These are phyloP conservation scores for Orestias chungarensis DNA, from an alignment of 2,797 vertebrate genomes.

Conservation along the genomic window DNA sequence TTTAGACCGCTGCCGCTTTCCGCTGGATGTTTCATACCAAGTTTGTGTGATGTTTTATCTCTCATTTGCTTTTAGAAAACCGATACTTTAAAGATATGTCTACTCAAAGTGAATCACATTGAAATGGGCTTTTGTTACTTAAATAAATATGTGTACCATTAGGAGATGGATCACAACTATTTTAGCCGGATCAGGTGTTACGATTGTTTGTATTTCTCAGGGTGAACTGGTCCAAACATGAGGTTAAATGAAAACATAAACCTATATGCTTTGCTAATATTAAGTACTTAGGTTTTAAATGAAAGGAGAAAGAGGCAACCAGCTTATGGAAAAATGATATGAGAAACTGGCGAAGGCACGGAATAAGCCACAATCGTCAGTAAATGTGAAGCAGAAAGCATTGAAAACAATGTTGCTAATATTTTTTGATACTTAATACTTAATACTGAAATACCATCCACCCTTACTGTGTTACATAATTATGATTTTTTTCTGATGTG, in stretches of 20 bases:
- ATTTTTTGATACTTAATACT: not conserved
- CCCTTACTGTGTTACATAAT: constrained; percentile 4
- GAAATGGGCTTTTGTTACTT: not conserved
- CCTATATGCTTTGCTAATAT: not conserved
- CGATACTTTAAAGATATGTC: not conserved
- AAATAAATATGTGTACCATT: not conserved
- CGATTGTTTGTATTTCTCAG: not conserved
- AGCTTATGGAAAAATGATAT: not conserved
- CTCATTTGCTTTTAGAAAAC: not conserved
- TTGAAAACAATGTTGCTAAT: not conserved
- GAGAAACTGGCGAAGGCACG: not conserved
- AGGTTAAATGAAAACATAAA: not conserved
- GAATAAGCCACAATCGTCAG: not conserved
- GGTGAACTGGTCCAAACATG: not conserved
- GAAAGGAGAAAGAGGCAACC: not conserved
- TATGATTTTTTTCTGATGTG: too few relatives aligned
- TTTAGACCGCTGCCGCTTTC: too few relatives aligned
- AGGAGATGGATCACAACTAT: not conserved
- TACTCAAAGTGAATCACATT: not conserved
- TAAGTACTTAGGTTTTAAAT: not conserved
- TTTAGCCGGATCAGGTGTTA: not conserved
- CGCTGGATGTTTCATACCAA: too few relatives aligned
- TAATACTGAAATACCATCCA: too few relatives aligned
- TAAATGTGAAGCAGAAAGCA: not conserved
- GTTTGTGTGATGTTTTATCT: too few relatives aligned